Conservation (phyloP, 2,888 invertebrate genomes). For the Ganaspis brasiliensis region DNA sequence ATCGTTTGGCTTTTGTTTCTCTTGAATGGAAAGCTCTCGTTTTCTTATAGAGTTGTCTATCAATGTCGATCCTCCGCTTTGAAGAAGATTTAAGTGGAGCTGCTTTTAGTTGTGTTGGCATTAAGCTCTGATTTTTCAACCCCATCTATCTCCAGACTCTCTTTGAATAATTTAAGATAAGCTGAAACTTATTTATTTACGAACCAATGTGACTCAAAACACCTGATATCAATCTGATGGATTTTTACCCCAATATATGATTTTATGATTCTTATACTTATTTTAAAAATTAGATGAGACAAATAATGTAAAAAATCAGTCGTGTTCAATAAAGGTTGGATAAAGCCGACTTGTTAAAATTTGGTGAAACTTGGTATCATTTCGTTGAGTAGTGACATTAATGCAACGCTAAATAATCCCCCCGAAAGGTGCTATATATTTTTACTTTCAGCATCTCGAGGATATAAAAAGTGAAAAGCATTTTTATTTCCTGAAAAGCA, state of each 20-base stretch:
- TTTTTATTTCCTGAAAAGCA: slow-evolving; percentile 10
- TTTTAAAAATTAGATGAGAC: too few relatives aligned
- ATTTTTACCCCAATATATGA: too few relatives aligned
- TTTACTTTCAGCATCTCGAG: not conserved
- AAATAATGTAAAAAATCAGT: too few relatives aligned
- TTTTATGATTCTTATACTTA: too few relatives aligned
- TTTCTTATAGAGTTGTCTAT: not conserved
- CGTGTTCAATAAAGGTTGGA: too few relatives aligned
- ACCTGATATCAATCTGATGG: not conserved
- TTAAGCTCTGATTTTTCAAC: not conserved
- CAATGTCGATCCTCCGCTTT: not conserved
- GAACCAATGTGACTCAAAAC: not conserved
- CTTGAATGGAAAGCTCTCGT: too few relatives aligned
- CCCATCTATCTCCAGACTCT: not conserved
- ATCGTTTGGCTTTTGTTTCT: too few relatives aligned
- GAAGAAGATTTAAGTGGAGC: not conserved
- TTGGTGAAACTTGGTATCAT: too few relatives aligned
- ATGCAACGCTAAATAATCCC: too few relatives aligned
- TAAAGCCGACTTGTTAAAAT: too few relatives aligned
- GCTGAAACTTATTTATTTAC: not conserved
- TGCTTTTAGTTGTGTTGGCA: not conserved
- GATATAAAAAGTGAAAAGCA: slow-evolving; percentile 20
- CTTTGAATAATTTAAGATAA: not conserved
- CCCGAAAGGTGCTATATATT: not conserved
- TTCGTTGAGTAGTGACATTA: too few relatives aligned